Evolutionary conservation across 2,888 invertebrate genomes (phyloP).

Genomic region (Drepanosiphum platanoidis): DNA sequence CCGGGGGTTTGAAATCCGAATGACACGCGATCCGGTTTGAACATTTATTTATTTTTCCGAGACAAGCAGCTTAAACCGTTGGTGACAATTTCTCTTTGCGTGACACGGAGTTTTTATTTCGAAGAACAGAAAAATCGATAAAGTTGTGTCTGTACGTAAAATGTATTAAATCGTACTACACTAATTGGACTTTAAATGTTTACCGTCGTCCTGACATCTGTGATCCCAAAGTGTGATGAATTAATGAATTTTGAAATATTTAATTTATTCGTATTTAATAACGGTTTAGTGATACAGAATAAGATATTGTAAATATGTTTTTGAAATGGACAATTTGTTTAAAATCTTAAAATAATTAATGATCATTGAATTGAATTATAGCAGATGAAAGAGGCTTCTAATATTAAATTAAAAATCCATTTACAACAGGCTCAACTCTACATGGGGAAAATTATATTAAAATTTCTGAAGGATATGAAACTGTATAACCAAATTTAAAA

Average conservation of each 20-base stretch:
- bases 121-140: constrained; percentile 28
- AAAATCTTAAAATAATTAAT: neutral
- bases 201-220: neutral
- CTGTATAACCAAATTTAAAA: no score
- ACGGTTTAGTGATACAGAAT: neutral
- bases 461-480: no score
- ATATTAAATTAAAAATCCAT: no score
- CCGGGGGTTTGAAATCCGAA: constrained; percentile 25
- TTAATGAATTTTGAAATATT: neutral
- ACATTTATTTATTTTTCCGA: constrained; percentile 42
- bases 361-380: neutral
- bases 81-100: constrained; percentile 53
- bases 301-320: neutral
- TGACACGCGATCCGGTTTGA: constrained; percentile 59
- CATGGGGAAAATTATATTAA: no score
- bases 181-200: neutral
- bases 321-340: neutral
- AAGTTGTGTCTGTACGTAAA: neutral
- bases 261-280: constrained; percentile 16
- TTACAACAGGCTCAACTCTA: no score
- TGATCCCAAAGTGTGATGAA: neutral
- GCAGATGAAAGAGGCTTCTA: no score
- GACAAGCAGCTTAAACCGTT: constrained; percentile 51
- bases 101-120: constrained; percentile 15
- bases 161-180: neutral